Percentiles rank a stretch among this genome's conserved stretches.
Evolutionary conservation across 2,113 vertebrate species (phyloP).

Genomic region (Macheiramphus alcinus): DNA sequence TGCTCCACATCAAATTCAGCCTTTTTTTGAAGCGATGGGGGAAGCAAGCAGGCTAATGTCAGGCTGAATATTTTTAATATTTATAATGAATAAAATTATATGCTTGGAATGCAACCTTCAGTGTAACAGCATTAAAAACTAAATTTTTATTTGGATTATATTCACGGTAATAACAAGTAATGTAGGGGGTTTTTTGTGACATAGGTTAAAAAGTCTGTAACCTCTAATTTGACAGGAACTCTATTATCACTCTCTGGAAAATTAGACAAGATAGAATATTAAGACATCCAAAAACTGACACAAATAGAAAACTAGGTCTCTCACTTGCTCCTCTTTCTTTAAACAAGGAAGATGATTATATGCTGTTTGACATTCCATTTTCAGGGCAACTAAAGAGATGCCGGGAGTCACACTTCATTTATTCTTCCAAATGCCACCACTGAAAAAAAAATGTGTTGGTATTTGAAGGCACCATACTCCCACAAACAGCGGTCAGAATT

Average conservation of each 20-base stretch:
- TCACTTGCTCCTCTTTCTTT: conserved; percentile 52
- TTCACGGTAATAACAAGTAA: conserved; percentile 67
- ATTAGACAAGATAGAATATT: conserved; percentile 75
- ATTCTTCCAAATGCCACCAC: conserved; percentile 55
- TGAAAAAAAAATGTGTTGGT: conserved; percentile 33
- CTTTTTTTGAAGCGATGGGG: neutral
- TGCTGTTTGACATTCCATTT: conserved; percentile 71
- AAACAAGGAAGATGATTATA: conserved; percentile 72
- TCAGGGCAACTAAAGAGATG: conserved; percentile 64
- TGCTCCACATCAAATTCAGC: neutral
- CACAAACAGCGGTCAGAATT: conserved; percentile 60
- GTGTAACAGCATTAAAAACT: conserved; percentile 55
- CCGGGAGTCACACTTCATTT: conserved; percentile 66
- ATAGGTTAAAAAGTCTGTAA: conserved; percentile 73
- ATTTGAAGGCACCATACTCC: conserved; percentile 53
- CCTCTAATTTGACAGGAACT: conserved; percentile 75
- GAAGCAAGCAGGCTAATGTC: conserved; percentile 15
- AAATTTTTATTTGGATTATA: conserved; percentile 70
- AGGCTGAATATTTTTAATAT: conserved; percentile 61
- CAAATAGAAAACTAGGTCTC: conserved; percentile 71
- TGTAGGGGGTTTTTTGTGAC: neutral
- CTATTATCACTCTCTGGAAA: conserved; percentile 73
- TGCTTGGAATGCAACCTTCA: conserved; percentile 58
- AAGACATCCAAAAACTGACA: conserved; percentile 76
- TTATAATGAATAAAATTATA: conserved; percentile 74